These are phyloP conservation scores for Volucella bombylans DNA, from an alignment of 2,888 invertebrate species.

Conservation along the genomic window DNA sequence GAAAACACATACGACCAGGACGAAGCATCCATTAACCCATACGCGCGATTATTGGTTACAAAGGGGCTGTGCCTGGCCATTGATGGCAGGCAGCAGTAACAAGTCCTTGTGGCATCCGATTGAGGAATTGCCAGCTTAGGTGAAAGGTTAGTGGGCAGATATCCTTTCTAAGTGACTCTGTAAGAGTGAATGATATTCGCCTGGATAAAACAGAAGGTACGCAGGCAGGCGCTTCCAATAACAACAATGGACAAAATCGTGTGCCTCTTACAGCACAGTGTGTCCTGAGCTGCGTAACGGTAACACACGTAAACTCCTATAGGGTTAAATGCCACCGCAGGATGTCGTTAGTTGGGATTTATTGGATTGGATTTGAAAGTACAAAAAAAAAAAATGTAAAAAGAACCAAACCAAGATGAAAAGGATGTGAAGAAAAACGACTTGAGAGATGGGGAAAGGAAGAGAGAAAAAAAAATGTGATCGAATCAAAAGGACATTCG, in stretches of 20 bases:
- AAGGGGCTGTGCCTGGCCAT: background rate
- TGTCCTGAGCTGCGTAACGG: constrained; percentile 35
- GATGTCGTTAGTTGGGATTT: constrained; percentile 75
- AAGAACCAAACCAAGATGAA: constrained; percentile 23
- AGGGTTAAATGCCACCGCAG: constrained; percentile 76
- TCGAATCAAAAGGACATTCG: constrained; percentile 73
- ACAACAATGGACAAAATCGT: background rate
- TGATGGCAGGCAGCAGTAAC: constrained; percentile 6
- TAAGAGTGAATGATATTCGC: constrained; percentile 50
- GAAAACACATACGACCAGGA: background rate
- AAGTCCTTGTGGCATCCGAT: constrained; percentile 65
- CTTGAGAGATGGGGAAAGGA: background rate
- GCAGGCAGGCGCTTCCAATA: constrained; percentile 36
- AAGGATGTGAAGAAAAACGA: constrained; percentile 20
- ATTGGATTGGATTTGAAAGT: constrained; percentile 73
- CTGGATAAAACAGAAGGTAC: constrained; percentile 65
- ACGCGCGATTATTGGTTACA: constrained; percentile 57
- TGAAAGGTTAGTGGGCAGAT: constrained; percentile 67
- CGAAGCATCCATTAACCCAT: constrained; percentile 62
- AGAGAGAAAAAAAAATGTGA: constrained; percentile 51
- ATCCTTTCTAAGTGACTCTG: constrained; percentile 69
- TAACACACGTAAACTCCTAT: constrained; percentile 40
- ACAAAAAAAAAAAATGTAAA: constrained; percentile 12
- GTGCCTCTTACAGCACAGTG: background rate
- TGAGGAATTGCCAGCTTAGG: constrained; percentile 72